These are phyloP conservation scores for Clarias laeviceps DNA, from an alignment of 2,797 vertebrate species.

Conservation along the genomic window DNA sequence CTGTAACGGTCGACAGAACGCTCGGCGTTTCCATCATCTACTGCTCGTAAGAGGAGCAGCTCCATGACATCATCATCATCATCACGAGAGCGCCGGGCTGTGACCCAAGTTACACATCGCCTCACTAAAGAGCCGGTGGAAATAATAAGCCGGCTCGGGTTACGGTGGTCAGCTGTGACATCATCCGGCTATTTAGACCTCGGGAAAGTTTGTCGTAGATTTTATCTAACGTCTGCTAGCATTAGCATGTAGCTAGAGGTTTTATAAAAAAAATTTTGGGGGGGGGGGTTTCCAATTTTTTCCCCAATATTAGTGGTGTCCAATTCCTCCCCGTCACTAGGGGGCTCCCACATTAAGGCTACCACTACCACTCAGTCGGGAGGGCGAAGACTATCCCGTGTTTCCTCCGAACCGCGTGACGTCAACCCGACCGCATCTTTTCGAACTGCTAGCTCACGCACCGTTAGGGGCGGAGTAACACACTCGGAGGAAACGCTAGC, in stretches of 20 bases:
- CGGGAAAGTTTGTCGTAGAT: not conserved
- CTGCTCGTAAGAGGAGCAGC: not conserved
- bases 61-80: not conserved
- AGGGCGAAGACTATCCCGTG: too few relatives aligned
- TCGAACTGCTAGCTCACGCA: too few relatives aligned
- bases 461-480: too few relatives aligned
- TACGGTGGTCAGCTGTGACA: not conserved
- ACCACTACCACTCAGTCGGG: too few relatives aligned
- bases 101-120: not conserved
- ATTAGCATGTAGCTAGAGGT: not conserved
- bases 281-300: too few relatives aligned
- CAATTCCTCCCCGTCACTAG: too few relatives aligned
- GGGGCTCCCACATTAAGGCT: too few relatives aligned
- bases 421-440: too few relatives aligned
- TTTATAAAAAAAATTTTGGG: too few relatives aligned
- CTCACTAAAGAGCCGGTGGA: not conserved
- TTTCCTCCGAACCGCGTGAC: too few relatives aligned
- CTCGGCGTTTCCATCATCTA: slow-evolving; percentile 7
- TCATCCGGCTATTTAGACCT: not conserved
- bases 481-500: too few relatives aligned
- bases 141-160: not conserved
- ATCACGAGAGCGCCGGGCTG: not conserved
- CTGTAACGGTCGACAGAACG: not conserved
- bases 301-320: too few relatives aligned
- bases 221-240: not conserved